Evolutionary conservation across 2,888 invertebrate genomes (phyloP).

Genomic region (Aleiodes testaceus): DNA sequence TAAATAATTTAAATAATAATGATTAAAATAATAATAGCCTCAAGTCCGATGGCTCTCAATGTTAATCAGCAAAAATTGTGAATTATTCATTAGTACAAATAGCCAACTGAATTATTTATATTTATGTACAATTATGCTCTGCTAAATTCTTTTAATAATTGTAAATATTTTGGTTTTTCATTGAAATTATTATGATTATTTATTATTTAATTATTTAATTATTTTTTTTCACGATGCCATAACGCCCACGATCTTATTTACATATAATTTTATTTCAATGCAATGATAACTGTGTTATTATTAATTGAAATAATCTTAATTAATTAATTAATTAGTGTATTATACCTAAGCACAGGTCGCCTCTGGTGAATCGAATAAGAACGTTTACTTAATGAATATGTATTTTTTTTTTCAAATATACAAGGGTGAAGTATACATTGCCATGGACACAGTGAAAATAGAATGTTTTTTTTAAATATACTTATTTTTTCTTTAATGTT

Average conservation of each 20-base stretch:
- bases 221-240: conserved; percentile 1
- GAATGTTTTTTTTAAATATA: conserved; percentile 40
- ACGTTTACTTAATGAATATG: conserved; percentile 34
- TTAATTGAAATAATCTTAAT: conserved; percentile 19
- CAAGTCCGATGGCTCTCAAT: conserved; percentile 29
- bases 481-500: conserved; percentile 34
- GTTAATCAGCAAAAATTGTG: not conserved
- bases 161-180: conserved; percentile 8
- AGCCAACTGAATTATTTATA: conserved; percentile 13
- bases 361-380: conserved; percentile 37
- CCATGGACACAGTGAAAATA: conserved; percentile 50
- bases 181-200: conserved; percentile 7
- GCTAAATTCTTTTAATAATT: conserved; percentile 26
- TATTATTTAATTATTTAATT: conserved; percentile 13
- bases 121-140: conserved; percentile 34
- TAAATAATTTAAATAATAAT: too few species aligned
- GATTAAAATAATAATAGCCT: conserved; percentile 13
- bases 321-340: conserved; percentile 1
- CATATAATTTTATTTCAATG: conserved; percentile 29
- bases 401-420: conserved; percentile 31
- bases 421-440: conserved; percentile 37
- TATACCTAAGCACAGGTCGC: conserved; percentile 34
- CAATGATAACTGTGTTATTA: conserved; percentile 19
- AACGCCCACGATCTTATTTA: conserved; percentile 30
- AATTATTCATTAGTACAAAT: conserved; percentile 25